Base-by-base conservation (phyloP, 2,113 vertebrate species). In the Canis aureus region DNA sequence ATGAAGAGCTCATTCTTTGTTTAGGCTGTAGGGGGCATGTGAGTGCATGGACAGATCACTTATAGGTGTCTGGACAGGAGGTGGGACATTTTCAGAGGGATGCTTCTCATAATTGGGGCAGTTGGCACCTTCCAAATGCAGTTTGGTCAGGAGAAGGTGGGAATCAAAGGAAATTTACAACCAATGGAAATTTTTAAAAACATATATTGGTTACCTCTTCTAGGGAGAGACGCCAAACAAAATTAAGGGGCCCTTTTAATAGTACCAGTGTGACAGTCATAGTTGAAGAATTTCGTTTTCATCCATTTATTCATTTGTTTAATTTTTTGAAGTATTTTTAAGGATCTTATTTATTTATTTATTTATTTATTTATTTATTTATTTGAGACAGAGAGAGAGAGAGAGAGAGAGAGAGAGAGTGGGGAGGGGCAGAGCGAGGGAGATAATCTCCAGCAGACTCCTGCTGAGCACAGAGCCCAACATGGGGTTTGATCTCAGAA, bases 231-330 rank as follows among this genome's bases (percentile, higher is more conserved):
- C 10, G 83, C 62, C 29, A 57, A 80, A 91, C 27, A 93, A 80
- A 97, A 90, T 51, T 90, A 85, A 95, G 43, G 11, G 8, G 16
- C 17, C 8, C 35, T n/a, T 74, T 93, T 55, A 62, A 35, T 35
- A 71, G n/a, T 38, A 59, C 17, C 38, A 11, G 13, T 32, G 1
- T 74, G 82, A 93, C 49, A 57, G 9, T 49, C 55, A 62, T 11
- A 73, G 80, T 86, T 93, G 49, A 85, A 92, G 53, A 89, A 78
- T 55, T 87, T 43, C 1, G 11, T n/a, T 91, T 82, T 88, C 51
- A 81, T 67, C 22, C 29, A 69, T 60, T 51, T 11, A 55, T n/a
- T 69, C 25, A 51, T 74, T 83, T 27, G 38, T 80, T 93, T 57
- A 89, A 49, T 76, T 69, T 90, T 87, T 92, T 57, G 25, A 87